Percentiles rank a stretch among this genome's conserved stretches.
Evolutionary conservation across 2,797 vertebrate species (phyloP).

Genomic region (Anniella stebbinsi): DNA sequence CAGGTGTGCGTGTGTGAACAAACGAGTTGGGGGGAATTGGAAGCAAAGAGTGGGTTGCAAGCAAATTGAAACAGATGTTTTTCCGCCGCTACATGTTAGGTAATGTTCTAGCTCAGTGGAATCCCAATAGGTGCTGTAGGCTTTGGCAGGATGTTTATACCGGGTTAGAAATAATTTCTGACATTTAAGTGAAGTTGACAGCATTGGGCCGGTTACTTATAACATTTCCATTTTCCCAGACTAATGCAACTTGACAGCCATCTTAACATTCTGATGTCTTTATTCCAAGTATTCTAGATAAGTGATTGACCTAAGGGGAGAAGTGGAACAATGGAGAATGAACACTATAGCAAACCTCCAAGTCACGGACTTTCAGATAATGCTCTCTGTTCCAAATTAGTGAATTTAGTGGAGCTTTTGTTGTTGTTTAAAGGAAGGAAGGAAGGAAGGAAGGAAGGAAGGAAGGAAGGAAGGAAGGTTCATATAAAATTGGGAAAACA

Average conservation of each 20-base stretch:
- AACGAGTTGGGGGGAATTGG: no score
- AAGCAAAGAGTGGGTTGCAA: background rate
- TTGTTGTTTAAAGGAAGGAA: background rate
- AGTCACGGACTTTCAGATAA: conserved; percentile 57
- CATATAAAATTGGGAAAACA: conserved; percentile 27
- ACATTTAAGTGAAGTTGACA: conserved; percentile 37
- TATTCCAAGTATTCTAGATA: conserved; percentile 43
- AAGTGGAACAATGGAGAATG: background rate
- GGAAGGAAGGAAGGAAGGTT: conserved; percentile 53
- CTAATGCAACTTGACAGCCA: conserved; percentile 38
- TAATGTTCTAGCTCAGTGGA: background rate
- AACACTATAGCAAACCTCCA: background rate
- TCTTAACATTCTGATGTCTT: conserved; percentile 31
- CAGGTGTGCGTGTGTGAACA: background rate
- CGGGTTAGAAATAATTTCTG: conserved; percentile 1
- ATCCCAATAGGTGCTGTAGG: background rate
- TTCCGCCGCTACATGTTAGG: background rate
- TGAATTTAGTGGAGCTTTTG: background rate
- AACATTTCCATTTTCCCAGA: conserved; percentile 46
- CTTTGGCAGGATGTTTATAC: conserved; percentile 2
- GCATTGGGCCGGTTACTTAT: conserved; percentile 21
- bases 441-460: conserved; percentile 41
- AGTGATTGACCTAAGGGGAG: conserved; percentile 47
- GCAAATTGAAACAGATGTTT: conserved; percentile 7
- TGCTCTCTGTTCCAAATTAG: conserved; percentile 61